phyloP scores from a whole-genome alignment of 1,140 invertebrate genomes.

The Oscheius sp. region DNA sequence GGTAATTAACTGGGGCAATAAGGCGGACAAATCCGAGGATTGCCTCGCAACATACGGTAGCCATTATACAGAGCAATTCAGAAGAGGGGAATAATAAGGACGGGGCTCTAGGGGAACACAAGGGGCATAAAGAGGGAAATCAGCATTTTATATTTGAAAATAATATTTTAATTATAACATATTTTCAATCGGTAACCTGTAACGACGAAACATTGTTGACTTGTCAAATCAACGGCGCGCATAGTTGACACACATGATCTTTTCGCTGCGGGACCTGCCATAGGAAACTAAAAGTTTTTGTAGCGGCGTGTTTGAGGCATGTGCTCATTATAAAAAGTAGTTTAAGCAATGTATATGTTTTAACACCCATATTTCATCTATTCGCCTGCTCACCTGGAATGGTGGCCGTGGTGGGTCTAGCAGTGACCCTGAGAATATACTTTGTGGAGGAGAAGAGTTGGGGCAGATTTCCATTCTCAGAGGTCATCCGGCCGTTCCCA shows the following conservation, averaged over 20 bases:
- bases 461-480: too few relatives aligned
- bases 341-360: neutral
- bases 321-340: neutral
- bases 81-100: neutral
- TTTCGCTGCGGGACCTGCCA: neutral
- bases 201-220: too few relatives aligned
- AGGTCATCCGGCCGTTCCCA: too few relatives aligned
- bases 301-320: neutral
- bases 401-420: neutral
- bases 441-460: slow-evolving; percentile 1
- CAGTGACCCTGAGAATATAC: neutral
- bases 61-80: neutral
- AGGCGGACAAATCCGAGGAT: neutral
- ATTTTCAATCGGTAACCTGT: too few relatives aligned
- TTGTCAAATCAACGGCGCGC: too few relatives aligned
- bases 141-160: neutral
- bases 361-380: too few relatives aligned
- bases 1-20: slow-evolving; percentile 4
- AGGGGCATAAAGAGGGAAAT: neutral
- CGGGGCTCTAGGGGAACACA: neutral
- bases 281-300: neutral
- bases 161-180: neutral
- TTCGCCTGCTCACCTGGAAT: slow-evolving; percentile 4
- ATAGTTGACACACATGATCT: neutral
- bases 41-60: neutral